Base-by-base conservation (phyloP, 53 echinoderm and acorn worm species). In the Mesocentrotus franciscanus region DNA sequence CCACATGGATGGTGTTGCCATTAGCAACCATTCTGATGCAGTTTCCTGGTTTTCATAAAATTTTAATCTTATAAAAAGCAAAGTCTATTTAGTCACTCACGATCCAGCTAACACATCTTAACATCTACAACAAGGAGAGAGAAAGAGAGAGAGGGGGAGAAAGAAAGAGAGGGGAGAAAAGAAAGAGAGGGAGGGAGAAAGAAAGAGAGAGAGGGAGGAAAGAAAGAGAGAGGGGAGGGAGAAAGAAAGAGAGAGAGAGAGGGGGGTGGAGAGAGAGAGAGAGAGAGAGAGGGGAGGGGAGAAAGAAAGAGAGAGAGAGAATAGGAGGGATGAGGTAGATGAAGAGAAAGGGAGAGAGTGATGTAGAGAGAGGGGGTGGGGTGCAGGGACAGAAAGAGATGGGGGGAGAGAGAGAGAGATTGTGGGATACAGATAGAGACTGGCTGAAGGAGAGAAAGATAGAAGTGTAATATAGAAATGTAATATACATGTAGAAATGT, bases 11-110 rank as follows among this genome's bases (percentile, higher is more conserved):
- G 87, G 15, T 56, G 87, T 87, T 87, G 87, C n/a, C 87, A 87
- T 87, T 87, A 15, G 87, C 87, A 87, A 87, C 87, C 87, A 58
- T 27, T 15, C 18, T 81, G 81, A 81, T 81, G 81, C 81, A 81
- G 39, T 81, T 81, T 36, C 36, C 36, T 39, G 42, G 18, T 36
- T 81, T 33, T 20, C 11, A 33, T 81, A 32, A 74, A 74, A 30
- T 74, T 74, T 11, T 74, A 32, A 12, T 74, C 20, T 76, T 76
- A 76, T 42, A 22, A 39, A 20, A 81, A 39, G 81, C 42, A 20
- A 36, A 81, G 17, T 39, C 18, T 42, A 22, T 81, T 8, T 36
- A 81, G 36, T 18, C 18, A 72, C 36, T 81, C 36, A 13, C 36
- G 9, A 81, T 42, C 18, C 18, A 10, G 79, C 39, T 36, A 16